Percentiles rank a stretch among this genome's conserved stretches.
Evolutionary conservation across 2,797 vertebrate genomes (phyloP).

Genomic region (Anas georgica): DNA sequence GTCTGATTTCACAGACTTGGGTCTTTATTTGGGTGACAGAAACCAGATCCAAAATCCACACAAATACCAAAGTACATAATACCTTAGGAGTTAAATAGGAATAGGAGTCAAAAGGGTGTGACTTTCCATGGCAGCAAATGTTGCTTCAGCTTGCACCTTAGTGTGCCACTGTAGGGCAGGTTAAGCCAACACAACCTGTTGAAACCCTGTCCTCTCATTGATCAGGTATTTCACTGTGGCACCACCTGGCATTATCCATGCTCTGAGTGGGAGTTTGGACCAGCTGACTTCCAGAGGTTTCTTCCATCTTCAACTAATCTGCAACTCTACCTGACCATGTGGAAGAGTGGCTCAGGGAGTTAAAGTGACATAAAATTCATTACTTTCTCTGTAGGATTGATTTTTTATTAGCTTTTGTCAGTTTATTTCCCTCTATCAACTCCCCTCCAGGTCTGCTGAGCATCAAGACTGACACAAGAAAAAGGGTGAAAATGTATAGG

Average conservation of each 20-base stretch:
- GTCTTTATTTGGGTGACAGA: neutral
- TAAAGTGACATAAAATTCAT: neutral
- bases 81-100: neutral
- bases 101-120: neutral
- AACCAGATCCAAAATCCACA: neutral
- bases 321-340: neutral
- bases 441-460: neutral
- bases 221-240: neutral
- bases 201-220: neutral
- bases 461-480: neutral
- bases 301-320: neutral
- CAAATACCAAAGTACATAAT: neutral
- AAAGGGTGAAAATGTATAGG: neutral
- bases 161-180: neutral
- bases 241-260: neutral
- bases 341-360: neutral
- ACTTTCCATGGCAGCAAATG: neutral
- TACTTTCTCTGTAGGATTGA: neutral
- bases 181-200: neutral
- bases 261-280: neutral
- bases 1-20: neutral
- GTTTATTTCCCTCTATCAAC: neutral
- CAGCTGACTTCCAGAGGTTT: neutral
- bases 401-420: constrained; percentile 6
- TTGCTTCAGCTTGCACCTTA: neutral